phyloP scores from a whole-genome alignment of 2,797 vertebrate species.

The Coccyzus lansbergi region DNA sequence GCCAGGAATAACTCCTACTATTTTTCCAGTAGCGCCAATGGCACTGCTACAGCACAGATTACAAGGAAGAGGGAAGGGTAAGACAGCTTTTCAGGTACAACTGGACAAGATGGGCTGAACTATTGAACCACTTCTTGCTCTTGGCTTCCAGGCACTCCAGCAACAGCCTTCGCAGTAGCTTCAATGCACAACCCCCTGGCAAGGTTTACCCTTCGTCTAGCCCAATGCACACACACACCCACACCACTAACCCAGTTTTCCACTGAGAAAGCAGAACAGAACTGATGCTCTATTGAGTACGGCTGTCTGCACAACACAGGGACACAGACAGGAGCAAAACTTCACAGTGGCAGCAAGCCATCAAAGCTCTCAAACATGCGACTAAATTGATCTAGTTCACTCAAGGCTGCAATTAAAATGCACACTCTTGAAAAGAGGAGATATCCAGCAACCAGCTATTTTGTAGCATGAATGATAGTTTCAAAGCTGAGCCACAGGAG shows the following conservation, averaged over 20 bases:
- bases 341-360: neutral
- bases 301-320: neutral
- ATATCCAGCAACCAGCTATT: neutral
- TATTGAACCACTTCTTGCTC: neutral
- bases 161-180: neutral
- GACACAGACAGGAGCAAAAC: neutral
- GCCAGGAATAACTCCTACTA: neutral
- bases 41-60: neutral
- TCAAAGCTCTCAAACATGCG: neutral
- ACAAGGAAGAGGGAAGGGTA: neutral
- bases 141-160: neutral
- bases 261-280: neutral
- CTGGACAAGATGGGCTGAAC: neutral
- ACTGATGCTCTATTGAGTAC: neutral
- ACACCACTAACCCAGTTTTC: neutral
- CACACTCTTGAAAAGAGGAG: neutral
- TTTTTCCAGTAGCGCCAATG: neutral
- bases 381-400: neutral
- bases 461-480: neutral
- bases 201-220: neutral
- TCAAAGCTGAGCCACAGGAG: neutral
- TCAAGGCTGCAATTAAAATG: neutral
- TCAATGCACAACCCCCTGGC: neutral
- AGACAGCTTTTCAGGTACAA: neutral
- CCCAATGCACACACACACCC: fast-evolving